Conservation (phyloP, 2,113 vertebrate genomes). For the Charadrius vociferus region DNA sequence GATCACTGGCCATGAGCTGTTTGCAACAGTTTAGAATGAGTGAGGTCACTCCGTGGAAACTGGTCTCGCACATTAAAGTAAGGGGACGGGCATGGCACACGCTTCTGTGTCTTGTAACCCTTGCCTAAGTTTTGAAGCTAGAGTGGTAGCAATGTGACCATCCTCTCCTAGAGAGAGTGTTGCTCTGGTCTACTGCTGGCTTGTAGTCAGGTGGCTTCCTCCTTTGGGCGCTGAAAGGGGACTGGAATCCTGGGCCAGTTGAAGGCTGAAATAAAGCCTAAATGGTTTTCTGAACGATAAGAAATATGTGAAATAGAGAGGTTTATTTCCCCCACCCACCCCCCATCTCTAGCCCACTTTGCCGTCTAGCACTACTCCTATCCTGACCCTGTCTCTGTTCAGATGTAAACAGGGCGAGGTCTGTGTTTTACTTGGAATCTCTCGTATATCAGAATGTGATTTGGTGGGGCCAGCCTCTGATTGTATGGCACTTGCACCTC, state of each 20-base stretch:
- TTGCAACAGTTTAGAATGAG: background rate
- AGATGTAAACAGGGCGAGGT: background rate
- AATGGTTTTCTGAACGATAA: background rate
- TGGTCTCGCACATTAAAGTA: background rate
- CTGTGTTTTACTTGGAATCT: slow-evolving; percentile 8
- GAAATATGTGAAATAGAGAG: background rate
- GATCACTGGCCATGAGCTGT: background rate
- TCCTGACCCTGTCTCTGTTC: background rate
- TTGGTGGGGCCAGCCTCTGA: slow-evolving; percentile 8
- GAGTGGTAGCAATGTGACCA: background rate
- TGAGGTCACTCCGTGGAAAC: background rate
- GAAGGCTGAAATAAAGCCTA: background rate
- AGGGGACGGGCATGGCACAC: background rate
- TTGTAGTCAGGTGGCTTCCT: background rate
- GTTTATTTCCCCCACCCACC: background rate
- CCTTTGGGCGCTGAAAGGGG: background rate
- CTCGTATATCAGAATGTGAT: background rate
- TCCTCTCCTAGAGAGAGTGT: background rate
- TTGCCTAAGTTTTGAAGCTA: background rate
- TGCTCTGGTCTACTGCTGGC: background rate
- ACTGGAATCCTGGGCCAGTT: background rate
- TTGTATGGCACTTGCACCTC: background rate
- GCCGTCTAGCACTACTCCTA: background rate
- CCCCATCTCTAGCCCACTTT: background rate
- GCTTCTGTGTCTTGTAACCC: background rate